These are phyloP conservation scores for Sclerodermus sp. DNA, from an alignment of 2,888 invertebrate species.

Conservation along the genomic window DNA sequence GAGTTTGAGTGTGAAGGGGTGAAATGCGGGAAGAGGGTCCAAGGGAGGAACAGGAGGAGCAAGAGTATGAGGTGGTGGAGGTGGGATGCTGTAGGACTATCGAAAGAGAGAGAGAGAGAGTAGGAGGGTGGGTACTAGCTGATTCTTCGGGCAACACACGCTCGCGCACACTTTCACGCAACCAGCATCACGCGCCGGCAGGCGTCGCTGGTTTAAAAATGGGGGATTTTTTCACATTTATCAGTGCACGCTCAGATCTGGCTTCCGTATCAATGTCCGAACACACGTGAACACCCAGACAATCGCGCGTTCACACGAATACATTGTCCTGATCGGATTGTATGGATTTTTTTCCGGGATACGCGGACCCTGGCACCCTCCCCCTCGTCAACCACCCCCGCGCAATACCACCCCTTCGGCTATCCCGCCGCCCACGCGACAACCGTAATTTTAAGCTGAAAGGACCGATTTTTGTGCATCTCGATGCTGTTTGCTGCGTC, in stretches of 20 bases:
- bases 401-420: slow-evolving; percentile 38
- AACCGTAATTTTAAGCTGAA: slow-evolving; percentile 52
- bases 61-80: slow-evolving; percentile 21
- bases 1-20: slow-evolving; percentile 5
- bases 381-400: slow-evolving; percentile 26
- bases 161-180: slow-evolving; percentile 29
- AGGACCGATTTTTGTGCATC: slow-evolving; percentile 48
- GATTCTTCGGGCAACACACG: slow-evolving; percentile 38
- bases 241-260: slow-evolving; percentile 49
- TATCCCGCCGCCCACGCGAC: slow-evolving; percentile 38
- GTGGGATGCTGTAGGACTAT: background rate
- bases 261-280: slow-evolving; percentile 51
- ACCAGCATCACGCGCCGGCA: slow-evolving; percentile 35
- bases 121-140: slow-evolving; percentile 3
- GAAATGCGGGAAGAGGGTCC: slow-evolving; percentile 5
- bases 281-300: slow-evolving; percentile 50
- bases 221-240: slow-evolving; percentile 51
- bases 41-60: slow-evolving; percentile 17
- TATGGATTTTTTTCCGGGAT: slow-evolving; percentile 57
- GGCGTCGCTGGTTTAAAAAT: slow-evolving; percentile 42
- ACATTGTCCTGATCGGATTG: slow-evolving; percentile 57
- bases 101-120: background rate
- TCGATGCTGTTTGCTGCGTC: slow-evolving; percentile 41
- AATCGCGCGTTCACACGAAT: slow-evolving; percentile 55
- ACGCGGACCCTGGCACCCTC: slow-evolving; percentile 27